Conservation (phyloP, 2,888 invertebrate species). For the Penaeus monodon region DNA sequence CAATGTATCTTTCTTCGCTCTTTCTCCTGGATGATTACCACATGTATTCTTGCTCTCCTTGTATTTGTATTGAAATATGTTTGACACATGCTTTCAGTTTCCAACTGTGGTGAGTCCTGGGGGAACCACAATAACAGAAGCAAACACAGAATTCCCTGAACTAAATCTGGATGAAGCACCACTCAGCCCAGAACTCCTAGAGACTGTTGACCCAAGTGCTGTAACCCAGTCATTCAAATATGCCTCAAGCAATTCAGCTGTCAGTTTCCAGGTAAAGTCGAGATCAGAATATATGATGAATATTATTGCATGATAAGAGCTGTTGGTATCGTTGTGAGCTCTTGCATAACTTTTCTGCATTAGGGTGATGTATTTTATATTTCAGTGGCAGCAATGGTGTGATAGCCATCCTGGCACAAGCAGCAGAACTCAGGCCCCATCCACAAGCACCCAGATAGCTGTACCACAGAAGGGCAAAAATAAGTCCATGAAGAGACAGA, state of each 20-base stretch:
- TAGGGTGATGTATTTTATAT: no score
- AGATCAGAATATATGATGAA: no score
- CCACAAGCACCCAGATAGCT: slow-evolving; percentile 4
- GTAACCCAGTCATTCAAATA: slow-evolving; percentile 51
- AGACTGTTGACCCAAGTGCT: slow-evolving; percentile 51
- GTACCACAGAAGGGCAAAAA: slow-evolving; percentile 34
- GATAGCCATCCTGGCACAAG: neutral
- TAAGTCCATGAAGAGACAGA: neutral
- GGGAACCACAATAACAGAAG: slow-evolving; percentile 22
- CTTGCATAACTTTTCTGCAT: no score
- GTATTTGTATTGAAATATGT: no score
- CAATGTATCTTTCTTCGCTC: no score
- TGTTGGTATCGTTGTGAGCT: no score
- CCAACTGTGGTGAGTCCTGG: slow-evolving; percentile 42
- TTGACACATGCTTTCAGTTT: slow-evolving; percentile 28
- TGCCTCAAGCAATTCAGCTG: neutral
- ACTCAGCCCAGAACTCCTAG: slow-evolving; percentile 52
- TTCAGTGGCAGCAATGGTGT: neutral
- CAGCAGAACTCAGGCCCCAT: neutral
- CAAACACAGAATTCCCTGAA: neutral
- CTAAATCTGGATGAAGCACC: slow-evolving; percentile 42
- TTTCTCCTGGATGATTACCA: no score
- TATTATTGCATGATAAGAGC: no score
- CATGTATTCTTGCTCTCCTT: no score
- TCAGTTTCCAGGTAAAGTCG: neutral